Percentiles rank a stretch among this genome's conserved stretches.
Conservation (phyloP, 2,113 vertebrate genomes). For the Suncus etruscus region DNA sequence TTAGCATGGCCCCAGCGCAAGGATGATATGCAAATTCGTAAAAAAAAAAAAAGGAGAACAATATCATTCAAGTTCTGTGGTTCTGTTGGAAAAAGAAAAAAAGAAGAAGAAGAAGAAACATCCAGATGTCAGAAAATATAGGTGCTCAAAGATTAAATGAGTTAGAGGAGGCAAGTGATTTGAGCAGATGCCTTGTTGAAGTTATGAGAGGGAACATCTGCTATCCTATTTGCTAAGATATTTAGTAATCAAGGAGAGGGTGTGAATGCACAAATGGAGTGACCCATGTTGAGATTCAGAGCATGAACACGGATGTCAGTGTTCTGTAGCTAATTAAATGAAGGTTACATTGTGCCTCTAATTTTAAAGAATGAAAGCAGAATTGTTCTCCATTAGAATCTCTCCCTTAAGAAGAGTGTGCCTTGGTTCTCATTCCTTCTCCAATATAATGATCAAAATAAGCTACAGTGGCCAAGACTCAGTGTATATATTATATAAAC, state of each 20-base stretch:
- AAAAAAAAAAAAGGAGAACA: no score
- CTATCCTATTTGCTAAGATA: conserved; percentile 61
- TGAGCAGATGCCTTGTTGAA: conserved; percentile 47
- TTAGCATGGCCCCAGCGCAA: no score
- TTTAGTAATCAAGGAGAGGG: conserved; percentile 44
- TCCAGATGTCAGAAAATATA: conserved; percentile 58
- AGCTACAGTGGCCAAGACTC: not conserved
- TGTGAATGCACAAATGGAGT: conserved; percentile 25
- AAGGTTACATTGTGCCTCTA: conserved; percentile 72
- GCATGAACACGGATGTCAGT: conserved; percentile 69
- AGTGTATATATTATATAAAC: no score
- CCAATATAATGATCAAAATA: conserved; percentile 29
- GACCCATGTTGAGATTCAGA: conserved; percentile 64
- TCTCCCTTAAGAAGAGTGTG: conserved; percentile 28
- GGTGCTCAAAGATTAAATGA: conserved; percentile 29
- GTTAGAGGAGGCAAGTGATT: conserved; percentile 41
- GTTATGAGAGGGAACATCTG: conserved; percentile 71
- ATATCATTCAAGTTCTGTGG: no score
- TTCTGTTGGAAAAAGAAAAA: no score
- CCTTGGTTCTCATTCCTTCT: conserved; percentile 6
- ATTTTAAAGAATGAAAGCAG: conserved; percentile 63
- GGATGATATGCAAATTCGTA: no score
- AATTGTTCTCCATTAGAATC: conserved; percentile 36
- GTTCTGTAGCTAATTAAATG: conserved; percentile 69
- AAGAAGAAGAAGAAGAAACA: conserved; percentile 21